Evolutionary conservation across 2,888 invertebrate species (phyloP).

Genomic region (Drosophila bunnanda): DNA sequence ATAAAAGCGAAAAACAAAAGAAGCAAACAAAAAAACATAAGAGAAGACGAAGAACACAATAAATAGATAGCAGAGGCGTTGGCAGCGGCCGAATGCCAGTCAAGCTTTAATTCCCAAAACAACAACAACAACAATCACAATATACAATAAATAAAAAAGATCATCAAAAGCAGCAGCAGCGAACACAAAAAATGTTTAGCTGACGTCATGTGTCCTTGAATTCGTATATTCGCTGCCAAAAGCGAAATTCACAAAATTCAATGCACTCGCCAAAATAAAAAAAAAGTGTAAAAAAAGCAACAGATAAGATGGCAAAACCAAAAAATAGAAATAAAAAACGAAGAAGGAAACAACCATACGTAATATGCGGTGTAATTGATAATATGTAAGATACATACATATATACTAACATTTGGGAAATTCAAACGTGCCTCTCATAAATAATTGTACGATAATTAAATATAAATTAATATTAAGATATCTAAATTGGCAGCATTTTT

Average conservation of each 20-base stretch:
- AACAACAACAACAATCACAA: slow-evolving; percentile 15
- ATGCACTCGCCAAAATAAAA: slow-evolving; percentile 65
- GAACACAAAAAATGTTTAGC: slow-evolving; percentile 69
- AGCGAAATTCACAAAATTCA: slow-evolving; percentile 77
- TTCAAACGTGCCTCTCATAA: too few species aligned
- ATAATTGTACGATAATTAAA: neutral
- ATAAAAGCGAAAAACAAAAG: slow-evolving; percentile 53
- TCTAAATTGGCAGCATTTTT: neutral
- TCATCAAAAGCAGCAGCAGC: slow-evolving; percentile 25
- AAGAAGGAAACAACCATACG: slow-evolving; percentile 13
- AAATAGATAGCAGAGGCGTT: slow-evolving; percentile 55
- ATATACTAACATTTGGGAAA: neutral
- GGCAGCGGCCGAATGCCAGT: slow-evolving; percentile 35
- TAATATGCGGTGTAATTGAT: slow-evolving; percentile 12
- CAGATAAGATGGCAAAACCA: slow-evolving; percentile 55
- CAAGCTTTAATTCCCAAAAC: slow-evolving; percentile 41
- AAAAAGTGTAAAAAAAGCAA: slow-evolving; percentile 17
- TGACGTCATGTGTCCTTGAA: slow-evolving; percentile 82
- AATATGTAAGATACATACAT: neutral
- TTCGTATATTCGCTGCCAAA: slow-evolving; percentile 71
- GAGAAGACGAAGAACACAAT: slow-evolving; percentile 46
- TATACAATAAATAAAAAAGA: slow-evolving; percentile 1
- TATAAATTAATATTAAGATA: neutral
- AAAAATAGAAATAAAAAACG: slow-evolving; percentile 7
- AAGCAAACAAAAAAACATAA: slow-evolving; percentile 28